A percentile compares a stretch with the other conserved stretches of the same genome.
phyloP scores from a whole-genome alignment of 2,113 vertebrate genomes.

The Promerops cafer region DNA sequence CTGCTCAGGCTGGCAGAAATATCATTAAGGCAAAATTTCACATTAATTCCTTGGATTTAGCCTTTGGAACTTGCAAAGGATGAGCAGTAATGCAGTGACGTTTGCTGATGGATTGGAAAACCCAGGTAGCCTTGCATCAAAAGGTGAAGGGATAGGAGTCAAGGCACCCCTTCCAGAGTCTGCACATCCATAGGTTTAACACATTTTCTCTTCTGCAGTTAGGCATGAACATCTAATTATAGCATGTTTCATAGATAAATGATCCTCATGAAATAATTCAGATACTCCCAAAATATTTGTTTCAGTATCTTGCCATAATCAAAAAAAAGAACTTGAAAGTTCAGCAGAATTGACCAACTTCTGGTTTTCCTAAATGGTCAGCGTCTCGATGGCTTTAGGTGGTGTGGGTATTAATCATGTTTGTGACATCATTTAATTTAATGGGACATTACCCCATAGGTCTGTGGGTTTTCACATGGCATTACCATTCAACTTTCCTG shows the following conservation, averaged over 20 bases:
- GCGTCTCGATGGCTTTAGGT: neutral
- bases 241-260: neutral
- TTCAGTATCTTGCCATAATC: neutral
- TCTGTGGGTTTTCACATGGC: neutral
- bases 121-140: neutral
- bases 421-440: neutral
- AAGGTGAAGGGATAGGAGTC: neutral
- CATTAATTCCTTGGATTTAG: neutral
- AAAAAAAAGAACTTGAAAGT: neutral
- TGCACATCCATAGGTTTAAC: neutral
- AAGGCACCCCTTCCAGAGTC: neutral
- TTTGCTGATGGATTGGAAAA: neutral
- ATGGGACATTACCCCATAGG: neutral
- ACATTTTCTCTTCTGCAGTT: neutral
- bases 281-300: neutral
- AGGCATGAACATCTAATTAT: neutral
- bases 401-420: neutral
- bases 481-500: neutral
- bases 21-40: neutral
- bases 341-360: neutral
- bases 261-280: neutral
- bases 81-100: neutral
- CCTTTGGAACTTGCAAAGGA: neutral
- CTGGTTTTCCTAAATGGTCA: neutral
- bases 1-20: neutral